Evolutionary conservation across 2,797 vertebrate species (phyloP), one percentile per base, ranked within the genome.

Genomic region (Ctenochaetus hawaiiensis): DNA sequence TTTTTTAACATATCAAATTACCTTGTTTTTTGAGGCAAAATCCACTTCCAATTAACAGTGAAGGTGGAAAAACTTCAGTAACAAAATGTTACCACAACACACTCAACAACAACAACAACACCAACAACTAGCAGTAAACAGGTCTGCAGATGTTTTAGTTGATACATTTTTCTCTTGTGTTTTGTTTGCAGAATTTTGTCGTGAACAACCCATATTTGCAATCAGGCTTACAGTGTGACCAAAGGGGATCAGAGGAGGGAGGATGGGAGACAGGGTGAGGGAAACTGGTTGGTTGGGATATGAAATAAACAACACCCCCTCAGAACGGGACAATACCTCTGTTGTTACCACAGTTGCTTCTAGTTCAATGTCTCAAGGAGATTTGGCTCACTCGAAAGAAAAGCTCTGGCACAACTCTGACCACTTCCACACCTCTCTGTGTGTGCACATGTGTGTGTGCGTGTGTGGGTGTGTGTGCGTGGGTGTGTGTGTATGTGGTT

Each of bases 261-360:
- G 45, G 72, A n/a, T 56, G 59, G 23, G 22, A 22, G 26, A 14
- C 9, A 9, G n/a, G 14, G 66, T 44, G 37, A 51, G 23, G 26
- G 56, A 41, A 67, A 63, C 39, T 49, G 56, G 63, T 18, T 41
- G 43, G 49, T 43, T 22, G 37, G 17, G 20, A 81, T 79, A 79
- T 77, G 68, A 77, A 85, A 81, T 81, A 63, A 78, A 70, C 71
- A 64, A 48, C 64, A 62, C 47, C 58, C 56, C 48, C 30, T 52
- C 64, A 44, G 43, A 61, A 52, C 53, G 18, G 67, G 44, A 85
- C 86, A 87, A 87, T 73, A 75, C 9, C 54, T 70, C 80, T 54
- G 26, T 71, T 85, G 80, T 84, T 62, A n/a, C 52, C 61, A 47
- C 72, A 44, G 41, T 69, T 78, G 83, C 67, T 61, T 68, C 54